Conservation (phyloP, 2,113 vertebrate genomes). For the Malurus melanocephalus region DNA sequence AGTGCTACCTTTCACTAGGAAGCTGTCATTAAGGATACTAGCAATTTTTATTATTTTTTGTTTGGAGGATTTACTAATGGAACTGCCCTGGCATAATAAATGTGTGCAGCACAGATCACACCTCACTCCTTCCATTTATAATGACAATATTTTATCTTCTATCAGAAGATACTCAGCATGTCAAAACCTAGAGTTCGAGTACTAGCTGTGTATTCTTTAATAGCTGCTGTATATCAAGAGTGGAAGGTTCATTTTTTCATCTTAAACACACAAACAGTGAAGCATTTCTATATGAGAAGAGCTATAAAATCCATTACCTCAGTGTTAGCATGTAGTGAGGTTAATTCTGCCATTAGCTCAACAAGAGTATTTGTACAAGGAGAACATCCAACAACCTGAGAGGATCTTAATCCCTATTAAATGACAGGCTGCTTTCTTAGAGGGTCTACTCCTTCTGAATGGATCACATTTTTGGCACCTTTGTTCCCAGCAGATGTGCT, state of each 20-base stretch:
- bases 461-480: constrained; percentile 43
- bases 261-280: not conserved
- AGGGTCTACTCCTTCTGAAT: not conserved
- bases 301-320: not conserved
- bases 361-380: not conserved
- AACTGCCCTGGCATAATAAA: not conserved
- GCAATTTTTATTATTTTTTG: not conserved
- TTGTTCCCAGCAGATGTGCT: constrained; percentile 45
- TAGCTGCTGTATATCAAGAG: not conserved
- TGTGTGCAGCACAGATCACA: not conserved
- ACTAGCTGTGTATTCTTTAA: not conserved
- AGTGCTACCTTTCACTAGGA: not conserved
- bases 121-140: not conserved
- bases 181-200: not conserved
- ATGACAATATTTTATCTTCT: not conserved
- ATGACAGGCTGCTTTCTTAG: constrained; percentile 6
- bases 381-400: not conserved
- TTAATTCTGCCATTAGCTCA: not conserved
- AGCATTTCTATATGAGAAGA: not conserved
- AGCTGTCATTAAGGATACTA: not conserved
- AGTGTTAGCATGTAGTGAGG: not conserved
- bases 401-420: constrained; percentile 26
- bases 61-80: not conserved
- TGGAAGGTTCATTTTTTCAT: not conserved
- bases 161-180: not conserved